Evolutionary conservation across 92 coral and sea anemone species (phyloP).

Genomic region (Parazoanthus swiftii): DNA sequence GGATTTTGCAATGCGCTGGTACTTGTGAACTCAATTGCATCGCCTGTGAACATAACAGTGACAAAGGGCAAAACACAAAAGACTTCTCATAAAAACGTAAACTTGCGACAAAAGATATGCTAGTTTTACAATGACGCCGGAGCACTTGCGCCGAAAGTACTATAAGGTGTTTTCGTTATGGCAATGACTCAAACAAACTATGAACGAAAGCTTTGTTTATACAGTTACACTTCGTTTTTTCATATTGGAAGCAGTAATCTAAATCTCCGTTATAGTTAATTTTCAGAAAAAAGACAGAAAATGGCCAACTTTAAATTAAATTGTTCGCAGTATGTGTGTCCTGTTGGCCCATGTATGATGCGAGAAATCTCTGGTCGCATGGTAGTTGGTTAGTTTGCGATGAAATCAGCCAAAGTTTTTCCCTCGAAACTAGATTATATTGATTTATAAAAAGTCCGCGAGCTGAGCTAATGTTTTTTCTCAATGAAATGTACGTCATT

Average conservation of each 20-base stretch:
- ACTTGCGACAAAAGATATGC: not conserved
- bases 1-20: not conserved
- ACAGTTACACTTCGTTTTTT: not conserved
- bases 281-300: not conserved
- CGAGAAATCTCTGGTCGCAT: conserved; percentile 27
- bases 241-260: not conserved
- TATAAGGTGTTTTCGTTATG: conserved; percentile 11
- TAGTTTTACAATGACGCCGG: not conserved
- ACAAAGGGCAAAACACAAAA: not conserved
- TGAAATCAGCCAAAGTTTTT: conserved; percentile 9
- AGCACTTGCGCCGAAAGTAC: not conserved
- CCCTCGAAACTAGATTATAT: not conserved
- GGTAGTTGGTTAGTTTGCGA: conserved; percentile 18
- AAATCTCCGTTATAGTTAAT: not conserved
- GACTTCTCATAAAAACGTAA: not conserved
- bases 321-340: conserved; percentile 18
- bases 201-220: not conserved
- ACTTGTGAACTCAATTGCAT: conserved; percentile 1
- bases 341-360: conserved; percentile 25
- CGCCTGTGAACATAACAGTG: not conserved
- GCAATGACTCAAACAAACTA: not conserved
- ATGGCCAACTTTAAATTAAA: not conserved
- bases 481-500: not conserved
- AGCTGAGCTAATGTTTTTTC: conserved; percentile 4
- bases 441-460: not conserved